Conservation (phyloP, 2,113 vertebrate genomes). For the Psittacula cyanocephala region DNA sequence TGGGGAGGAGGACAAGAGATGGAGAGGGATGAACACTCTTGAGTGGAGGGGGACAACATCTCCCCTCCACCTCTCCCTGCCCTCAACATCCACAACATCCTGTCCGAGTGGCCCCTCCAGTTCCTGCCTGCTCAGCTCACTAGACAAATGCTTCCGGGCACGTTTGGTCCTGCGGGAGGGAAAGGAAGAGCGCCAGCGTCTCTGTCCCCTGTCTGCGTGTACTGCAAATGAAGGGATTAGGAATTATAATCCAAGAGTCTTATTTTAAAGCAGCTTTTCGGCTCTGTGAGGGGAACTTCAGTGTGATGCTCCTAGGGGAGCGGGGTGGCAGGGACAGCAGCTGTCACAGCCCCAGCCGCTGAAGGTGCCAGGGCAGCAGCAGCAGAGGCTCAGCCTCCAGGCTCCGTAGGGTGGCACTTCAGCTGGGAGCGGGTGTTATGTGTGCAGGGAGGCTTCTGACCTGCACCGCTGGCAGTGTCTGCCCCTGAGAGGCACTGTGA, state of each 20-base stretch:
- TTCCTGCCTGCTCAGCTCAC: accelerated
- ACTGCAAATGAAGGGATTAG: constrained; percentile 16
- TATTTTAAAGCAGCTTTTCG: constrained; percentile 19
- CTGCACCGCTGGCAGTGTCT: neutral
- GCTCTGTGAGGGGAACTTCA: neutral
- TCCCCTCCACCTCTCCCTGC: neutral
- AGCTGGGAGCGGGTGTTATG: too few relatives aligned
- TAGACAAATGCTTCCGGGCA: accelerated
- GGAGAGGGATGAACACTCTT: neutral
- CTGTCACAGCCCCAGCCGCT: neutral
- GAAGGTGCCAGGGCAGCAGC: accelerated
- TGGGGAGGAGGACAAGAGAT: neutral
- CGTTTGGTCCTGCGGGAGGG: neutral
- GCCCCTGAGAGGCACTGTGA: accelerated
- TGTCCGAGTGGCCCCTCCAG: accelerated
- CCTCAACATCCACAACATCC: accelerated
- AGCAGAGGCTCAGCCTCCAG: accelerated
- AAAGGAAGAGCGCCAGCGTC: neutral
- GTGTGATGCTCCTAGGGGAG: neutral
- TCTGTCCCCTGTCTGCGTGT: neutral
- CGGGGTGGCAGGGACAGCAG: neutral
- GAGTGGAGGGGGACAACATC: neutral
- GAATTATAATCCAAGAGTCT: constrained; percentile 5
- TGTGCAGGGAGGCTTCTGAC: neutral
- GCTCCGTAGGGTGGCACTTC: accelerated